Conservation (phyloP, 2,113 vertebrate species). For the Ivindomyrus marchei region DNA sequence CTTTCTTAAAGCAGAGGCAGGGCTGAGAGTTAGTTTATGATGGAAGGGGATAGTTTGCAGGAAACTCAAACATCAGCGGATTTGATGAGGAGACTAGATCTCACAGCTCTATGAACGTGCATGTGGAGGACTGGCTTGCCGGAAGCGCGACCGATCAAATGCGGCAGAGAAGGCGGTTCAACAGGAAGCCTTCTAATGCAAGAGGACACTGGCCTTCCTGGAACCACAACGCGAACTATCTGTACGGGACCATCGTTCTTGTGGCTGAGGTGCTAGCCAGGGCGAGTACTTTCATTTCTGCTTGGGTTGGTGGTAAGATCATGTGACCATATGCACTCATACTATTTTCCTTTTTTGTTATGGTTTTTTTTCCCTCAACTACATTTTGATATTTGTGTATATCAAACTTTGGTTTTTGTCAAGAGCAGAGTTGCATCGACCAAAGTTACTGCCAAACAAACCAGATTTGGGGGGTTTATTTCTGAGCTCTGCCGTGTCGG, state of each 20-base stretch:
- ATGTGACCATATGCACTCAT: not conserved
- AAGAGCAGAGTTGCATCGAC: not conserved
- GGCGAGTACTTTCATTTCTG: not conserved
- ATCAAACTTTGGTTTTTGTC: not conserved
- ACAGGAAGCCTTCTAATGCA: not conserved
- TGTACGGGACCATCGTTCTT: not conserved
- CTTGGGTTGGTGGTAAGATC: not conserved
- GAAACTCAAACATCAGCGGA: not conserved
- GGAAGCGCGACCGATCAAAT: not conserved
- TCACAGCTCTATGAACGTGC: slow-evolving; percentile 1
- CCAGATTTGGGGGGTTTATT: not conserved
- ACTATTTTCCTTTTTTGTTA: not conserved
- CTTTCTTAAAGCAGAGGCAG: not conserved
- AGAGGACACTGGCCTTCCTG: not conserved
- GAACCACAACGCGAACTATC: not conserved
- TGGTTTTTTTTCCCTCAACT: not conserved
- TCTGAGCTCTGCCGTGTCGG: not conserved
- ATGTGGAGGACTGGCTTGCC: not conserved
- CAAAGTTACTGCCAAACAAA: not conserved
- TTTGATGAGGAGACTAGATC: not conserved
- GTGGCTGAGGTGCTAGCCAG: not conserved
- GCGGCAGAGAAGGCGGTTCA: not conserved
- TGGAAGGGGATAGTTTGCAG: not conserved
- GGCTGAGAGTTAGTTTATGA: not conserved
- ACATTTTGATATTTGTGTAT: not conserved